These are phyloP conservation scores for Ceratitis capitata DNA, from an alignment of 1,140 invertebrate species.

Conservation along the genomic window DNA sequence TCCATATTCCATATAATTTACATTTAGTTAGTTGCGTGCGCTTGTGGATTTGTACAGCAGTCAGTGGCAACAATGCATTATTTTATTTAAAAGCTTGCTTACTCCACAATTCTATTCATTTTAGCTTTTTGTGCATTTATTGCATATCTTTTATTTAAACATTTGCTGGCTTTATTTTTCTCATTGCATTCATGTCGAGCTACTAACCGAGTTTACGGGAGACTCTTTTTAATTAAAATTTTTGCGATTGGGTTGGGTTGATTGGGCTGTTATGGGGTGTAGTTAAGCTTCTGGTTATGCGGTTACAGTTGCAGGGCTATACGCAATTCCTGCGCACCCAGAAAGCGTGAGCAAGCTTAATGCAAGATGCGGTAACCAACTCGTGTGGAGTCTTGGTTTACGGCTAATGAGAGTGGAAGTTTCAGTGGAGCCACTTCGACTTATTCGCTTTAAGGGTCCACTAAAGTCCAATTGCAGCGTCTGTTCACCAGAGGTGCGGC, in stretches of 20 bases:
- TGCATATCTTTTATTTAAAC: conserved; percentile 9
- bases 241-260: not conserved
- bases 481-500: too few species aligned
- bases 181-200: not conserved
- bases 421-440: too few species aligned
- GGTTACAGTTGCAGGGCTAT: too few species aligned
- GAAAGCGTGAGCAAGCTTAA: too few species aligned
- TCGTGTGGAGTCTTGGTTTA: too few species aligned
- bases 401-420: too few species aligned
- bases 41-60: not conserved
- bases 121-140: not conserved
- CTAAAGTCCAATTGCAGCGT: too few species aligned
- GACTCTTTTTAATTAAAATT: conserved; percentile 30
- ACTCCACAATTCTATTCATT: not conserved
- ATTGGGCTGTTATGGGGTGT: too few species aligned
- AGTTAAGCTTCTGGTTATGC: too few species aligned
- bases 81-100: not conserved
- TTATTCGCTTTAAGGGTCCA: too few species aligned
- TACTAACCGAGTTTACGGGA: not conserved
- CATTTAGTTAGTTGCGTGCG: not conserved
- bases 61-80: not conserved
- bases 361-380: too few species aligned
- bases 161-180: not conserved
- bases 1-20: not conserved
- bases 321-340: too few species aligned